phyloP scores from a whole-genome alignment of 1,140 invertebrate genomes.

The Drosophila prosaltans region DNA sequence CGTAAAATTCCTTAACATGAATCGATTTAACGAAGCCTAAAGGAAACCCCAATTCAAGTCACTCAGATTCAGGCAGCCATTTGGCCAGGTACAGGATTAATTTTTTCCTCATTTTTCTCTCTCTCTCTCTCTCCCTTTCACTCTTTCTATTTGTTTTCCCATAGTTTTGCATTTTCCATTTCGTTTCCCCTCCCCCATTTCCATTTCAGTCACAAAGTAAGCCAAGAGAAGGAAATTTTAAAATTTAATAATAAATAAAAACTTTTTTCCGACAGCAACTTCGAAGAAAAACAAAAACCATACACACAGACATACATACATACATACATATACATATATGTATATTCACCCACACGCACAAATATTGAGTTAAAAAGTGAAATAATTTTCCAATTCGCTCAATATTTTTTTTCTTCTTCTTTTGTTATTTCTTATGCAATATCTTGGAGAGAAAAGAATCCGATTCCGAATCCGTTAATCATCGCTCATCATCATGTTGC shows the following conservation, averaged over 20 bases:
- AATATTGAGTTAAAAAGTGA: neutral
- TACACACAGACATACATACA: neutral
- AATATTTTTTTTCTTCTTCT: neutral
- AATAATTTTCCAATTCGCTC: neutral
- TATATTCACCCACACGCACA: neutral
- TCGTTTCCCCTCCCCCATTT: slow-evolving; percentile 18
- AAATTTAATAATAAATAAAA: slow-evolving; percentile 24
- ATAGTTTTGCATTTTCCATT: neutral
- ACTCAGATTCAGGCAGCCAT: slow-evolving; percentile 56
- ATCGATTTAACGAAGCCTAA: slow-evolving; percentile 73
- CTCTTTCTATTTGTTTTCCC: neutral
- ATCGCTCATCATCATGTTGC: slow-evolving; percentile 57
- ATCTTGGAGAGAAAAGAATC: slow-evolving; percentile 25
- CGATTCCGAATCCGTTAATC: slow-evolving; percentile 10
- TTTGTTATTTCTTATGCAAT: slow-evolving; percentile 57
- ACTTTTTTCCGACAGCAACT: neutral
- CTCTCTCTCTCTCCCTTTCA: neutral
- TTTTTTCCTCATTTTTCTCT: slow-evolving; percentile 5
- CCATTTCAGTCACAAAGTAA: slow-evolving; percentile 53
- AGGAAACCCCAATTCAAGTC: slow-evolving; percentile 42
- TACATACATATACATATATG: too few species aligned
- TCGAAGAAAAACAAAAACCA: neutral
- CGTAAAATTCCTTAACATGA: slow-evolving; percentile 77
- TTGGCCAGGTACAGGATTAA: slow-evolving; percentile 51
- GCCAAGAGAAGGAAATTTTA: slow-evolving; percentile 40